Evolutionary conservation across 92 coral and sea anemone species (phyloP), one percentile per base, ranked within the genome.

Genomic region (Phymanthus crucifer): DNA sequence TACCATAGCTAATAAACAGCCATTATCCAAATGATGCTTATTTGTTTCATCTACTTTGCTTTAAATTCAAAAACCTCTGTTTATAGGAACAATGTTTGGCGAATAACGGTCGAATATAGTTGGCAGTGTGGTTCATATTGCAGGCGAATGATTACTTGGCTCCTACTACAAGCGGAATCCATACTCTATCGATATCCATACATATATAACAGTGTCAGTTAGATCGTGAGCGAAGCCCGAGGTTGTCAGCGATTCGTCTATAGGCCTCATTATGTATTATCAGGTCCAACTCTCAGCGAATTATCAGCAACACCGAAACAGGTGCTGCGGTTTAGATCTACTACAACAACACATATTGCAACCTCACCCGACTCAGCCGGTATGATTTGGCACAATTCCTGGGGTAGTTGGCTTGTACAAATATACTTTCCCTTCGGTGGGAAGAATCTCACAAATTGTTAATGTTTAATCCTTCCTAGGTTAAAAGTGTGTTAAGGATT

Each of bases 251-350:
- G 32, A 75, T 75, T 75, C 80, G 80, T 61, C 70, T 57, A 50
- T 34, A n/a, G 21, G 11, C 8, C 54, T 77, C 81, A 64, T 77
- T 77, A 77, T 38, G 40, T 10, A 75, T 77, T 36, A 77, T 37
- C 72, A 50, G 40, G 26, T 36, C 23, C 34, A 6, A 36, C 40
- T 34, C 32, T 57, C 29, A 75, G 56, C 80, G 80, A 75, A 75
- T 75, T 24, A 75, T 75, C 70, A 16, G 16, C 50, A 50, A 31
- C 26, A n/a, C 76, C 10, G 70, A 18, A 17, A 50, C 81, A 77
- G 81, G 81, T 77, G 46, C 35, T 77, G 81, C 69, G 81, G 81
- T 77, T 77, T n/a, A n/a, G 31, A 58, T 18, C 64, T 37, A 69
- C 32, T 58, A 36, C 70, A 77, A 61, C 72, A 77, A 37, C 10